Base-by-base conservation (phyloP, 2,113 vertebrate species). In the Hiodon tergisus region DNA sequence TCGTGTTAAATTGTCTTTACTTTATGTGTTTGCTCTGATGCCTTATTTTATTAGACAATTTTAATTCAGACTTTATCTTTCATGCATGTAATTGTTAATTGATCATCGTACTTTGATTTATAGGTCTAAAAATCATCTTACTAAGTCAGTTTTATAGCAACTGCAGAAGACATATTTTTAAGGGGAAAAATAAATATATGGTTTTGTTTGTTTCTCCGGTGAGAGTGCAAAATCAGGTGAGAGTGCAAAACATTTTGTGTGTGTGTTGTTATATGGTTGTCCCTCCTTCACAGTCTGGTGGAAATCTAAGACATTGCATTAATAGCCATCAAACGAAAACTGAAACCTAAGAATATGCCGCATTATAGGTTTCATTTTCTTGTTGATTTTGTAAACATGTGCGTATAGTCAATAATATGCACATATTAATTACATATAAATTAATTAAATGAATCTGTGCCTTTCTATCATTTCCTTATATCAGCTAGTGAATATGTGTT, bases 21-120 rank as follows among this genome's bases (percentile, higher is more conserved):
- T 31, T 31, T 31, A 31, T 31, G 31, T 31, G 31, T 31, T 31
- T 31, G 31, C 31, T 31, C 31, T 31, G 31, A 31, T 31, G 31
- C 31, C 31, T 31, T 31, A 31, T 31, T 31, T 31, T 31, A 31
- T 31, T 31, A 31, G 31, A 47, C 66, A 16, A 51, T 68, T 68
- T 16, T 4, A 68, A 68, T 52, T 68, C 66, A 68, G 48, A 68
- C 52, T 67, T 67, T 68, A 50, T 52, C 66, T 67, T 13, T 14
- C 48, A 67, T 5, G 31, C 47, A 7, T 46, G 1, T 11, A 68
- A 3, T 52, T 16, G 48, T 68, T 51, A 51, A 51, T 52, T 6
- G 31, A 31, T 31, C 31, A 31, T n/a, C n/a, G n/a, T n/a, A n/a
- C n/a, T n/a, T n/a, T 31, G 31, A 31, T 31, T 31, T 31, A 31